Base-by-base conservation (phyloP, 1,140 invertebrate species). In the Cyphomyrmex costatus region DNA sequence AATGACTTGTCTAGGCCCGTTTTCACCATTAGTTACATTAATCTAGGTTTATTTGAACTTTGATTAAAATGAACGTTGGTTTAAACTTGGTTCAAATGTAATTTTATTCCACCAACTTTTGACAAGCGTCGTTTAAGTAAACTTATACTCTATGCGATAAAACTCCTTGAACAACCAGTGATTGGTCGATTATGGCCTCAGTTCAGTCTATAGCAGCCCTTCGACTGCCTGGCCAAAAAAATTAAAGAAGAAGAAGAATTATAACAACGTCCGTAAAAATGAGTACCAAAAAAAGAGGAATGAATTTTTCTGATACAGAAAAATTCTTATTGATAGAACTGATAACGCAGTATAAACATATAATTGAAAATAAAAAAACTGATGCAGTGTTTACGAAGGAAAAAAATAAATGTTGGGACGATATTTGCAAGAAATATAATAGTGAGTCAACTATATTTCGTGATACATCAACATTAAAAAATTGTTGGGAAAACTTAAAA, bases 1-100 rank as follows among this genome's bases (percentile, higher is more conserved):
- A 42, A n/a, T n/a, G n/a, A n/a, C n/a, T n/a, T 7, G 7, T 16
- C n/a, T 53, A 58, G 24, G 42, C 63, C 33, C 19, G 63, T 36
- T 66, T 66, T 66, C 33, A 66, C 33, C n/a, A 66, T 33, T 66
- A 36, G 33, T 66, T 19, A 42, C 16, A 42, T 66, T 66, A 66
- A 66, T 66, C 63, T 66, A 36, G 16, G 63, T 66, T 66, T 21
- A 66, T 19, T 8, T 66, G 42, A 66, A 66, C 7, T 16, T 66
- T 10, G n/a, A 36, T 66, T 66, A 66, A 36, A 66, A 36, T 42
- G 14, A 36, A 66, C 27, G 63, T 66, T 21, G 33, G 33, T 66
- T 66, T 66, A 16, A 66, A 3, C 7, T 66, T 16, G 8, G n/a
- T 66, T 66, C 12, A 66, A 42, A 66, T 66, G 19, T 36, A 66